Evolutionary conservation across 1,140 invertebrate genomes (phyloP).

Genomic region (Rhynchophorus ferrugineus): DNA sequence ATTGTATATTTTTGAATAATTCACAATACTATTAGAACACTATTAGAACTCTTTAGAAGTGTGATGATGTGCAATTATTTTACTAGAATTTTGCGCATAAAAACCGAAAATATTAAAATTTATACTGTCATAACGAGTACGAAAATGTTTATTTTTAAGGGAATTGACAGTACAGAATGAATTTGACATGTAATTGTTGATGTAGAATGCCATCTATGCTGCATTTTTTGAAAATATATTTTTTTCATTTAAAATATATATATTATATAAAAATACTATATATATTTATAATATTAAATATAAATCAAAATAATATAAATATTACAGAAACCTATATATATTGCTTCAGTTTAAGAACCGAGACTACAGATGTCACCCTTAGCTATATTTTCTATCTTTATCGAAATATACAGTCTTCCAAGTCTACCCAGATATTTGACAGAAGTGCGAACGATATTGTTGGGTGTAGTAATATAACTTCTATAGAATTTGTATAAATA

Average conservation of each 20-base stretch:
- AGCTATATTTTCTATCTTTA: too few relatives aligned
- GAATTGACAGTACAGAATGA: neutral
- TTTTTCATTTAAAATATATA: too few relatives aligned
- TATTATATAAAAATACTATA: too few relatives aligned
- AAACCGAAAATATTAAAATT: conserved; percentile 2
- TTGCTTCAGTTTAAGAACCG: too few relatives aligned
- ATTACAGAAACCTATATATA: too few relatives aligned
- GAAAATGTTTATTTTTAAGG: conserved; percentile 15
- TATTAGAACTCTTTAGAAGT: neutral
- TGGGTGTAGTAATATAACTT: neutral
- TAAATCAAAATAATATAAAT: too few relatives aligned
- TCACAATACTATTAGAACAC: neutral
- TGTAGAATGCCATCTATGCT: too few relatives aligned
- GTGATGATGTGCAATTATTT: neutral
- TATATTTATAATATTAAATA: too few relatives aligned
- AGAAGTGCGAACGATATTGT: neutral
- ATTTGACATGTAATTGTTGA: neutral
- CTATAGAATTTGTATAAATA: too few relatives aligned
- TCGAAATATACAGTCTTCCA: too few relatives aligned
- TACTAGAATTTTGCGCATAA: conserved; percentile 10
- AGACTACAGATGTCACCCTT: too few relatives aligned
- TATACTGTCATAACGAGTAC: conserved; percentile 9
- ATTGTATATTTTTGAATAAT: neutral
- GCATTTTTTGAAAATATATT: too few relatives aligned
- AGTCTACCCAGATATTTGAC: neutral